Evolutionary conservation across 2,797 vertebrate species (phyloP).

Genomic region (Enoplosus armatus): DNA sequence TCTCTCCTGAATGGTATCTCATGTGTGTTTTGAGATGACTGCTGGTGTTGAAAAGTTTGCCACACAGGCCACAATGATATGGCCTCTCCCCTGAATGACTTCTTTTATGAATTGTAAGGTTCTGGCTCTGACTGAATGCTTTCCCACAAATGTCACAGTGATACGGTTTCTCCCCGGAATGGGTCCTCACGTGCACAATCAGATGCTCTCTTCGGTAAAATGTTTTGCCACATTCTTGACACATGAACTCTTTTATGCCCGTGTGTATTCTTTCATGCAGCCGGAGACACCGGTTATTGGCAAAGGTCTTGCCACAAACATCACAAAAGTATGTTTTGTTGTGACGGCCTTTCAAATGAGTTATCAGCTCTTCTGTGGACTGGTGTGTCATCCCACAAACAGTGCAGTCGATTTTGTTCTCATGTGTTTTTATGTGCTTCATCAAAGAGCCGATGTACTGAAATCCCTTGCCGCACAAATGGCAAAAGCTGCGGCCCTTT

Average conservation of each 20-base stretch:
- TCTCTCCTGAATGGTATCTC: slow-evolving; percentile 57
- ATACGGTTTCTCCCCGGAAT: slow-evolving; percentile 63
- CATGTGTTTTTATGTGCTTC: slow-evolving; percentile 66
- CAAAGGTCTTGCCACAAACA: slow-evolving; percentile 41
- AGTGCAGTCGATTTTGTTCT: slow-evolving; percentile 25
- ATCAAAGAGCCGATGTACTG: slow-evolving; percentile 53
- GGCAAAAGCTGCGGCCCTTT: slow-evolving; percentile 55
- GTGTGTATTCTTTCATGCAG: slow-evolving; percentile 43
- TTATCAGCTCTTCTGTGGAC: slow-evolving; percentile 16
- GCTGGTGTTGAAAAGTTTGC: slow-evolving; percentile 51
- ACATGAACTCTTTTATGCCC: slow-evolving; percentile 12
- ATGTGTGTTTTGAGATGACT: slow-evolving; percentile 58
- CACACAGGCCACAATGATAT: slow-evolving; percentile 41
- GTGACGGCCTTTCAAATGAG: slow-evolving; percentile 43
- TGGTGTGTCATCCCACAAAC: slow-evolving; percentile 24
- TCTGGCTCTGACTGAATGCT: slow-evolving; percentile 58
- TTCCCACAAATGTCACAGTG: slow-evolving; percentile 60
- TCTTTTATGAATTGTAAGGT: slow-evolving; percentile 50
- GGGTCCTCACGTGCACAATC: slow-evolving; percentile 48
- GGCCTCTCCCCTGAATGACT: slow-evolving; percentile 57
- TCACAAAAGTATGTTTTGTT: slow-evolving; percentile 22
- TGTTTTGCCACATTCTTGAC: slow-evolving; percentile 54
- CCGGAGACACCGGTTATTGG: slow-evolving; percentile 7
- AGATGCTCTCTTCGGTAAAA: slow-evolving; percentile 48
- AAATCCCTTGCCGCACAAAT: slow-evolving; percentile 62